A percentile compares a stretch with the other conserved stretches of the same genome.
phyloP scores from a whole-genome alignment of 2,888 invertebrate genomes.

The Nomada fabriciana region DNA sequence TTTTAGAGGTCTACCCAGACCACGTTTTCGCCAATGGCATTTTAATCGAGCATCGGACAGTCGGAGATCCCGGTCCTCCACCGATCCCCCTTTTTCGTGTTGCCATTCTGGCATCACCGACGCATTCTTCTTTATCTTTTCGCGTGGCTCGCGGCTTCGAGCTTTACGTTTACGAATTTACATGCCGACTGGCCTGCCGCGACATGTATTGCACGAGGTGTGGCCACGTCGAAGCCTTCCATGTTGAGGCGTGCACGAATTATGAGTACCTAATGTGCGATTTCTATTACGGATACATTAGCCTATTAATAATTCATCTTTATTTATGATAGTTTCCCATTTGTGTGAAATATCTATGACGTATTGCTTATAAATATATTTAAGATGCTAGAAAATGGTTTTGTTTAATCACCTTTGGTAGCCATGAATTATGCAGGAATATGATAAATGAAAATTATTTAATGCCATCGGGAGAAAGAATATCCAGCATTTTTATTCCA shows the following conservation, averaged over 20 bases:
- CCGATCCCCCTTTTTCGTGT: neutral
- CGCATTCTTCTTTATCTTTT: slow-evolving; percentile 44
- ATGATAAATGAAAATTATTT: too few relatives aligned
- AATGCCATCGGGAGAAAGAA: too few relatives aligned
- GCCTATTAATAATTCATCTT: too few relatives aligned
- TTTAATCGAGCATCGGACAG: slow-evolving; percentile 60
- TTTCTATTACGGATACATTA: neutral
- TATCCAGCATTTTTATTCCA: too few relatives aligned
- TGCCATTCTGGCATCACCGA: neutral
- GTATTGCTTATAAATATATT: too few relatives aligned
- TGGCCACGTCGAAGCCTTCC: slow-evolving; percentile 56
- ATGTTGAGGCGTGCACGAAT: neutral
- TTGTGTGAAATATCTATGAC: too few relatives aligned
- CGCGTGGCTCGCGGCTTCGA: slow-evolving; percentile 48
- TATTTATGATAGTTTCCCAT: too few relatives aligned
- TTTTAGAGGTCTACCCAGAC: slow-evolving; percentile 16
- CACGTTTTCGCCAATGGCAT: slow-evolving; percentile 62
- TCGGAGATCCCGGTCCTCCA: slow-evolving; percentile 37
- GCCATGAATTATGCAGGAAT: too few relatives aligned
- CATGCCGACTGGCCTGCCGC: slow-evolving; percentile 63
- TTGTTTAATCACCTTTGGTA: too few relatives aligned
- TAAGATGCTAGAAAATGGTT: too few relatives aligned
- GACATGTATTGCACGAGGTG: slow-evolving; percentile 67
- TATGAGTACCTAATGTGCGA: neutral
- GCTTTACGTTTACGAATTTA: slow-evolving; percentile 68